phyloP scores from a whole-genome alignment of 2,113 vertebrate species.

The Hypomesus transpacificus region DNA sequence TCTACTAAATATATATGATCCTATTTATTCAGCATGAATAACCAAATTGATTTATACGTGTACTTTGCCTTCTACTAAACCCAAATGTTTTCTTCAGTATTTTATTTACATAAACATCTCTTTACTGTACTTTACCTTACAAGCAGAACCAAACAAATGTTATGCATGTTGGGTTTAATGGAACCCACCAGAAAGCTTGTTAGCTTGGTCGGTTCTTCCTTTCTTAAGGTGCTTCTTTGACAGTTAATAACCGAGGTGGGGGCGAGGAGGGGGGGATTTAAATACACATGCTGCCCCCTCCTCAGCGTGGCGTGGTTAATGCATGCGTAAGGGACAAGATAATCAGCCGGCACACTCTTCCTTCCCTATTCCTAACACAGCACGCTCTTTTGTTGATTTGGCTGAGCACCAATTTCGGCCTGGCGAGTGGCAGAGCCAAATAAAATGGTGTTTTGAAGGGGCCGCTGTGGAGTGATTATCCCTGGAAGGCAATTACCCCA shows the following conservation, averaged over 20 bases:
- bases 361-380: neutral
- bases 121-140: too few species aligned
- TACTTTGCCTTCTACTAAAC: constrained; percentile 4
- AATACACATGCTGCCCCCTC: constrained; percentile 15
- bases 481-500: constrained; percentile 63
- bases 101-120: neutral
- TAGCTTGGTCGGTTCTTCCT: neutral
- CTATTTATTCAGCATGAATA: neutral
- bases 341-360: constrained; percentile 25
- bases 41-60: neutral
- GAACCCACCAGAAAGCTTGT: too few species aligned
- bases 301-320: constrained; percentile 19
- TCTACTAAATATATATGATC: too few species aligned
- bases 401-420: constrained; percentile 55
- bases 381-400: constrained; percentile 55
- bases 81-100: too few species aligned
- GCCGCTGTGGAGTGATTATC: constrained; percentile 66
- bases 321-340: constrained; percentile 21
- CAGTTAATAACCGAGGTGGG: constrained; percentile 53
- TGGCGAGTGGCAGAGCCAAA: constrained; percentile 50
- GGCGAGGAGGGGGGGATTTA: constrained; percentile 1
- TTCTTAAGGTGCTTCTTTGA: constrained; percentile 54
- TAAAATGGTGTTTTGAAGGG: constrained; percentile 65
- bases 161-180: too few species aligned
- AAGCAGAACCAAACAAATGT: too few species aligned